These are phyloP conservation scores for Nothocercus julius DNA, from an alignment of 2,113 vertebrate genomes.

Conservation along the genomic window DNA sequence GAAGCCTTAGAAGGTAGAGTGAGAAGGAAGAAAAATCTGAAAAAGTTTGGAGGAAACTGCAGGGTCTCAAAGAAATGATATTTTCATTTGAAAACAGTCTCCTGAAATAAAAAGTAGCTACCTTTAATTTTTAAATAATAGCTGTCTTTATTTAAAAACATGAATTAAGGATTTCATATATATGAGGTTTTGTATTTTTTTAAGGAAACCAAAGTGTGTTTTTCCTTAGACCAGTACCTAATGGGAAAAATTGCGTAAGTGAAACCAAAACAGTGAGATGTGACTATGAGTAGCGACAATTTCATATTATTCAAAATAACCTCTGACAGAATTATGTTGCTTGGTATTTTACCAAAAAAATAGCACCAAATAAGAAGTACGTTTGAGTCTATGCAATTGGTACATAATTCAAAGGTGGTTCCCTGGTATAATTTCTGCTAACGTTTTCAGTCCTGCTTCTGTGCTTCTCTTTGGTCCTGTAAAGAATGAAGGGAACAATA, in stretches of 20 bases:
- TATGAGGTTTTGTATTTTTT: not conserved
- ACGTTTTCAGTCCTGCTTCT: not conserved
- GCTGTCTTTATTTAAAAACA: not conserved
- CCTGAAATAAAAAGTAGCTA: not conserved
- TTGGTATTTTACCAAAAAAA: not conserved
- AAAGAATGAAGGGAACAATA: not conserved
- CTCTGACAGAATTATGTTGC: not conserved
- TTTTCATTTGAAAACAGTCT: not conserved
- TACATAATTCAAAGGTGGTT: not conserved
- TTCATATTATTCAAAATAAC: not conserved
- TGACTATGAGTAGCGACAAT: not conserved
- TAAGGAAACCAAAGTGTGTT: not conserved
- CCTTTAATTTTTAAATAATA: not conserved
- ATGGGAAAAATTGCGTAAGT: not conserved
- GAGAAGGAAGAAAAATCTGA: not conserved
- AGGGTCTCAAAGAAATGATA: not conserved
- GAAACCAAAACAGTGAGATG: not conserved
- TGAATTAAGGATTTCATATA: fast-evolving
- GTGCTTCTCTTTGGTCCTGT: not conserved
- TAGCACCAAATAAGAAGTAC: not conserved
- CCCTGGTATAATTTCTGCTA: not conserved
- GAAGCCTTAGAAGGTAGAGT: not conserved
- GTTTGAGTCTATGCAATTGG: not conserved
- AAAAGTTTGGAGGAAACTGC: not conserved
- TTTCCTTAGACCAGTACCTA: not conserved